A percentile compares a stretch with the other conserved stretches of the same genome.
Evolutionary conservation across 1,140 invertebrate species (phyloP).

Genomic region (Meloidogyne floridensis): DNA sequence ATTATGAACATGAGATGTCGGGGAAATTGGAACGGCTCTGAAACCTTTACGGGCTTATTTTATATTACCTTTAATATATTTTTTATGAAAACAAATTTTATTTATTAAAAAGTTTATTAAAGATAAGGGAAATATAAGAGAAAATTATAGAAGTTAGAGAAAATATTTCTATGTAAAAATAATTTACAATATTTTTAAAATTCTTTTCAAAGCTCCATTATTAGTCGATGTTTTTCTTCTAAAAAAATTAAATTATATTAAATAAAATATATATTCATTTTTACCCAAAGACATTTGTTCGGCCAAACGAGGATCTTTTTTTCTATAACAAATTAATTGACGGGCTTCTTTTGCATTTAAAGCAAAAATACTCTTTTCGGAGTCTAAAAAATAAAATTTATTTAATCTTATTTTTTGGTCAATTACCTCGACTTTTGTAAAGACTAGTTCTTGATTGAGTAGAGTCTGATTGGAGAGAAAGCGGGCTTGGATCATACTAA

Average conservation of each 20-base stretch:
- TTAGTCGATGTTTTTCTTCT: slow-evolving; percentile 54
- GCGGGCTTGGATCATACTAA: background rate
- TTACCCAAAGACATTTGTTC: slow-evolving; percentile 46
- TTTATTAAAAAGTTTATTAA: too few species aligned
- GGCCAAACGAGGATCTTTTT: slow-evolving; percentile 45
- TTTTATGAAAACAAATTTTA: too few species aligned
- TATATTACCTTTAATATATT: background rate
- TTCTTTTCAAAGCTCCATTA: slow-evolving; percentile 42
- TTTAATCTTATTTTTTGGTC: background rate
- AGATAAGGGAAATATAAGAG: too few species aligned
- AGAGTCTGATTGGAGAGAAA: slow-evolving; percentile 7
- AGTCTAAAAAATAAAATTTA: slow-evolving; percentile 11
- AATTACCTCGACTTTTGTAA: slow-evolving; percentile 4
- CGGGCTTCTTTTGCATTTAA: slow-evolving; percentile 62
- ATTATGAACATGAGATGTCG: too few species aligned
- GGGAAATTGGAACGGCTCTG: too few species aligned
- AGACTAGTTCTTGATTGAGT: background rate
- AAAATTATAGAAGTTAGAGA: too few species aligned
- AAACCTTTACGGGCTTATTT: too few species aligned
- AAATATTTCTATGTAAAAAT: background rate
- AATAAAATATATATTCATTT: background rate
- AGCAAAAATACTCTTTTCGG: slow-evolving; percentile 47
- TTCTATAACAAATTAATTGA: slow-evolving; percentile 39
- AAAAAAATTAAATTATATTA: background rate
- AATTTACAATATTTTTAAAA: background rate